Conservation (phyloP, 2,888 invertebrate genomes). For the Diadegma fenestrale region DNA sequence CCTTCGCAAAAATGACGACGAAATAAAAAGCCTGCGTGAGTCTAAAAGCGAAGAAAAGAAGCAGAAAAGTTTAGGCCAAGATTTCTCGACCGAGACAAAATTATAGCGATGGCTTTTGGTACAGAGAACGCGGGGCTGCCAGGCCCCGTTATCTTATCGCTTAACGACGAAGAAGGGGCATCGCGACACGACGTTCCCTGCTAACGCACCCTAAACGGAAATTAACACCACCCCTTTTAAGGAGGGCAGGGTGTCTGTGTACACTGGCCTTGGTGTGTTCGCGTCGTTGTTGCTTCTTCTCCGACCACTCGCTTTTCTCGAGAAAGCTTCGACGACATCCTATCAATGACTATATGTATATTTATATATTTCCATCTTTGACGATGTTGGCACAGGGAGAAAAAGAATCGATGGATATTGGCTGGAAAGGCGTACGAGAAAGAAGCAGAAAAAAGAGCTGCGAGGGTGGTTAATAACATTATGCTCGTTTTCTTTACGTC, state of each 20-base stretch:
- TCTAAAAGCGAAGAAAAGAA: neutral
- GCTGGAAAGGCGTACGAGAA: slow-evolving; percentile 54
- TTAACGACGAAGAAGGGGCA: slow-evolving; percentile 78
- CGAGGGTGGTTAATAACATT: slow-evolving; percentile 36
- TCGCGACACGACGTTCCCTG: slow-evolving; percentile 73
- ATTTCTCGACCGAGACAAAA: slow-evolving; percentile 49
- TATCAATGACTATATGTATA: slow-evolving; percentile 15
- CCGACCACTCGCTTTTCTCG: slow-evolving; percentile 16
- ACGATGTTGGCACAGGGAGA: slow-evolving; percentile 48
- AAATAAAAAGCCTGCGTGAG: neutral
- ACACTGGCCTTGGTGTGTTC: slow-evolving; percentile 29
- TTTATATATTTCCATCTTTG: slow-evolving; percentile 53
- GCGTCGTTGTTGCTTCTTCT: slow-evolving; percentile 9
- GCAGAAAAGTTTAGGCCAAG: neutral
- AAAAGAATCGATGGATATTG: slow-evolving; percentile 81
- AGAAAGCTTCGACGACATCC: slow-evolving; percentile 42
- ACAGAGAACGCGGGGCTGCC: slow-evolving; percentile 10
- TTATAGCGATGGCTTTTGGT: slow-evolving; percentile 36
- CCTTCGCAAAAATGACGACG: neutral
- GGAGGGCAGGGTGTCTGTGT: slow-evolving; percentile 44
- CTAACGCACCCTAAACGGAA: slow-evolving; percentile 83
- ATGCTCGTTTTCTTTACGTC: slow-evolving; percentile 45
- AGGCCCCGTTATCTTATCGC: slow-evolving; percentile 81
- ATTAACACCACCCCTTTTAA: slow-evolving; percentile 80
- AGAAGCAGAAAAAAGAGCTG: neutral